Conservation (phyloP, 2,113 vertebrate species). For the Thomomys bottae region DNA sequence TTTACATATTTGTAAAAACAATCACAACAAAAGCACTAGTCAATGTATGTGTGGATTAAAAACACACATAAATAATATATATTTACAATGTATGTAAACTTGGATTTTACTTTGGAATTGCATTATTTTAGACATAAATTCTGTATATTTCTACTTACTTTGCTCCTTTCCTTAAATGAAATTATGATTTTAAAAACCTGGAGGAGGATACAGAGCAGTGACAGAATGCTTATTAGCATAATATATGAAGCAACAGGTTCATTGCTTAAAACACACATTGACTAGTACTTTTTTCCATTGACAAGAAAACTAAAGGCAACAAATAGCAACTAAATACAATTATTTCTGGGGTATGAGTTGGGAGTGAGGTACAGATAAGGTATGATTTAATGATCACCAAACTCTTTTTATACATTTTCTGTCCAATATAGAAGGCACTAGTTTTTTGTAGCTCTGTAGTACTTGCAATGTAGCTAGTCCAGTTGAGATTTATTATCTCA, state of each 20-base stretch:
- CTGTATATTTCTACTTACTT: not conserved
- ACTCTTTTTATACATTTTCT: not conserved
- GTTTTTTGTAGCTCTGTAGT: not conserved
- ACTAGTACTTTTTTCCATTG: not conserved
- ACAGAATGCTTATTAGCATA: not conserved
- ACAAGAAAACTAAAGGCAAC: not conserved
- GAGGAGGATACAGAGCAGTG: not conserved
- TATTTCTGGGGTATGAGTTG: not conserved
- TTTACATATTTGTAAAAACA: not conserved
- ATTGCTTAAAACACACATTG: not conserved
- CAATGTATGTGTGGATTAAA: not conserved
- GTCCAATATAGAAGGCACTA: not conserved
- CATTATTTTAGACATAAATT: not conserved
- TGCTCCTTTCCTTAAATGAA: not conserved
- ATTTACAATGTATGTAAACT: not conserved
- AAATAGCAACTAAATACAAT: not conserved
- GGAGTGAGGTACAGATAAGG: not conserved
- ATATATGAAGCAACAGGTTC: not conserved
- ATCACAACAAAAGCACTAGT: slow-evolving; percentile 12
- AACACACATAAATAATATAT: no score
- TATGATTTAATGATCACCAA: not conserved
- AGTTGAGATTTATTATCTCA: not conserved
- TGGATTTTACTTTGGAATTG: not conserved
- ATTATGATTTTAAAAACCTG: slow-evolving; percentile 27
- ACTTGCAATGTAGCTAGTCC: not conserved